Conservation (phyloP, 2,888 invertebrate genomes). For the Agrotis clavis region DNA sequence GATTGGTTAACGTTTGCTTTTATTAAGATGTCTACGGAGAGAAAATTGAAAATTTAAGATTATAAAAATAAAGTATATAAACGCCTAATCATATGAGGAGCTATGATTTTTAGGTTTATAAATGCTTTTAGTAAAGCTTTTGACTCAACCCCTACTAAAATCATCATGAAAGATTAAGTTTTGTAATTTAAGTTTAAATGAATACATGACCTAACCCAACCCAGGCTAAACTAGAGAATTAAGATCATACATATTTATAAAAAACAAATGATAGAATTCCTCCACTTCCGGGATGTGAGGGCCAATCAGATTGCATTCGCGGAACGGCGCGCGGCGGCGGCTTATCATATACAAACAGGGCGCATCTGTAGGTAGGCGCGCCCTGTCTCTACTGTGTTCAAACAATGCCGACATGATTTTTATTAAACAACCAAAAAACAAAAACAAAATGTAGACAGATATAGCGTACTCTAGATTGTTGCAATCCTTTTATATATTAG, state of each 20-base stretch:
- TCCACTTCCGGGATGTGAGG: constrained; percentile 76
- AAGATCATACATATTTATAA: constrained; percentile 13
- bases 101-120: no score
- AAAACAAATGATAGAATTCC: constrained; percentile 55
- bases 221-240: neutral
- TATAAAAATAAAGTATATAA: neutral
- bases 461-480: no score
- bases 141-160: neutral
- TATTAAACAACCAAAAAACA: neutral
- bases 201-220: constrained; percentile 20
- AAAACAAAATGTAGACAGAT: no score
- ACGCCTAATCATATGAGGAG: neutral
- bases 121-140: neutral
- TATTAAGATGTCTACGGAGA: neutral
- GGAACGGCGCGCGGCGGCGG: constrained; percentile 75
- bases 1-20: neutral
- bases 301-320: constrained; percentile 78
- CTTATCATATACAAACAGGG: constrained; percentile 77
- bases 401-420: constrained; percentile 24
- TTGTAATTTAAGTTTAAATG: neutral
- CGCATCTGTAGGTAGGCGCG: constrained; percentile 71
- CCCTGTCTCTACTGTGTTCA: constrained; percentile 54
- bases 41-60: no score
- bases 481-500: no score
- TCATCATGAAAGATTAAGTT: neutral